Evolutionary conservation across 2,797 vertebrate genomes (phyloP).

Genomic region (Pithecia hirsuta): DNA sequence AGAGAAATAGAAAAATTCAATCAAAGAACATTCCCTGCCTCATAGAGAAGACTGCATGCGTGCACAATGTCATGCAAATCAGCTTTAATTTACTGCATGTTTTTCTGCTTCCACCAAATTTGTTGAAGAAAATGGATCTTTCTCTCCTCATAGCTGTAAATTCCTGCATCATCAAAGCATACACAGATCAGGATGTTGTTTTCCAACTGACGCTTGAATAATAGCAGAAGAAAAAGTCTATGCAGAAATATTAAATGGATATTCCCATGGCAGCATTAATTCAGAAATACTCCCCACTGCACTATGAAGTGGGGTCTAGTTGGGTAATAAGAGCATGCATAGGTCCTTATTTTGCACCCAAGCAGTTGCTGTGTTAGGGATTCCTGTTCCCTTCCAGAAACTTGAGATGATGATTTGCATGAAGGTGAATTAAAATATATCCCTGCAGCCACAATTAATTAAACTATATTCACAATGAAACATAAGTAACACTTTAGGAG

Average conservation of each 20-base stretch:
- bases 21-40: neutral
- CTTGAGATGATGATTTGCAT: neutral
- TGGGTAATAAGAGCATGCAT: neutral
- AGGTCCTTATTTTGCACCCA: neutral
- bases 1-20: slow-evolving; percentile 63
- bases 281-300: neutral
- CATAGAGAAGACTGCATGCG: neutral
- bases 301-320: neutral
- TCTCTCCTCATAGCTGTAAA: slow-evolving; percentile 46
- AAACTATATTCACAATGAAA: slow-evolving; percentile 18
- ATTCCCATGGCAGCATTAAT: neutral
- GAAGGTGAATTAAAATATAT: slow-evolving; percentile 4
- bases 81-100: slow-evolving; percentile 62
- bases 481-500: neutral
- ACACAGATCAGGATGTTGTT: neutral
- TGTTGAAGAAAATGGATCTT: slow-evolving; percentile 30
- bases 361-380: neutral
- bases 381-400: slow-evolving; percentile 19
- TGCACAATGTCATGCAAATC: slow-evolving; percentile 5
- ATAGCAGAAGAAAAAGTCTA: slow-evolving; percentile 22
- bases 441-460: slow-evolving; percentile 55
- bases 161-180: slow-evolving; percentile 27
- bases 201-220: slow-evolving; percentile 11
- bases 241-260: neutral
- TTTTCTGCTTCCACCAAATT: slow-evolving; percentile 67